phyloP scores from a whole-genome alignment of 2,797 vertebrate species.

The Poecilia wingei region DNA sequence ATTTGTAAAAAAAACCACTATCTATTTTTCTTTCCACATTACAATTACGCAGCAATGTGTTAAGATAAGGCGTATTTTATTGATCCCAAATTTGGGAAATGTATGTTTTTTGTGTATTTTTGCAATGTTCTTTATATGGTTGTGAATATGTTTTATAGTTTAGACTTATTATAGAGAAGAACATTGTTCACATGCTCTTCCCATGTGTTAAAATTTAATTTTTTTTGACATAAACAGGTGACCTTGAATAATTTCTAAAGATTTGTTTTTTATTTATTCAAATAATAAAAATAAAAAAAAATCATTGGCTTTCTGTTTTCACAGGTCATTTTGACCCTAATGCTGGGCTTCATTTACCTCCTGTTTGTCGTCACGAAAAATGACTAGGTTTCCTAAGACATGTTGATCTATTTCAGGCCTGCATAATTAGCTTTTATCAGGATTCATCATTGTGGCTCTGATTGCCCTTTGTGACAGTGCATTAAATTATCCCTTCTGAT shows the following conservation, averaged over 20 bases:
- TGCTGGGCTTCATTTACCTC: conserved; percentile 43
- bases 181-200: background rate
- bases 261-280: conserved; percentile 31
- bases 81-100: no score
- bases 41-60: background rate
- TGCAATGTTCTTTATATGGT: background rate
- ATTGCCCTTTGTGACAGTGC: conserved; percentile 72
- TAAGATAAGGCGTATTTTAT: no score
- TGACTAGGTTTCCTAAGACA: conserved; percentile 59
- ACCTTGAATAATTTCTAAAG: conserved; percentile 32
- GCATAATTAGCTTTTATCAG: conserved; percentile 73
- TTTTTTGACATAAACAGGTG: conserved; percentile 14
- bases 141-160: background rate
- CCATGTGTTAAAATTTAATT: background rate
- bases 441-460: conserved; percentile 62
- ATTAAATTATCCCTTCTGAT: conserved; percentile 77
- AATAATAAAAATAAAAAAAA: background rate
- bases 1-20: background rate
- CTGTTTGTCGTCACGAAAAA: conserved; percentile 38
- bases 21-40: background rate
- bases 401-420: conserved; percentile 50
- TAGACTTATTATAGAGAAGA: background rate
- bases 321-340: conserved; percentile 26
- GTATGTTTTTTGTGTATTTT: background rate
- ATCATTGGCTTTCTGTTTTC: conserved; percentile 27